Conservation (phyloP, 2,113 vertebrate genomes). For the Varanus komodoensis region DNA sequence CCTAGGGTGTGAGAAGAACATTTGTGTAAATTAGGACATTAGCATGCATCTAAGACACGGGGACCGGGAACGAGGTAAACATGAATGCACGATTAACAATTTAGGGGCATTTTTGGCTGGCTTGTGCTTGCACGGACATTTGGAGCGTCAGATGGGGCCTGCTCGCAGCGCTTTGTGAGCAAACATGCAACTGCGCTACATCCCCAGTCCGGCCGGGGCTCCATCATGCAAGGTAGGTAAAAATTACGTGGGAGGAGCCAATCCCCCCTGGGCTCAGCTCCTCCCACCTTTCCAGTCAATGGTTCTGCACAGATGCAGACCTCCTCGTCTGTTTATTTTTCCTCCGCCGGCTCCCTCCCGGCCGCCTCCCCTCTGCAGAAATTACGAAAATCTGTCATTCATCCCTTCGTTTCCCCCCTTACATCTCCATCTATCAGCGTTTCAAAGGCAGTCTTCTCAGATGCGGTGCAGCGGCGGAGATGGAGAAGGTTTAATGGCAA, state of each 20-base stretch:
- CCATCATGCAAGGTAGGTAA: neutral
- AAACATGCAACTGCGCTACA: too few relatives aligned
- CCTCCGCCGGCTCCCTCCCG: constrained; percentile 40
- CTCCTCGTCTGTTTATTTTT: constrained; percentile 58
- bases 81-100: too few relatives aligned
- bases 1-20: too few relatives aligned
- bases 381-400: constrained; percentile 78
- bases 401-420: constrained; percentile 67
- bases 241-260: neutral
- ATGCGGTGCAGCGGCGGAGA: constrained; percentile 76
- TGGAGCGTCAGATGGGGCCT: too few relatives aligned
- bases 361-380: constrained; percentile 65
- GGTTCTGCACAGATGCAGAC: constrained; percentile 79
- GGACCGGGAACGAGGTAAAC: too few relatives aligned
- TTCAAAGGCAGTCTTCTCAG: constrained; percentile 79
- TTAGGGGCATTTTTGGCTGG: too few relatives aligned
- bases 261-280: constrained; percentile 28
- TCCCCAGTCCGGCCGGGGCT: too few relatives aligned
- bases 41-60: too few relatives aligned
- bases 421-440: constrained; percentile 82
- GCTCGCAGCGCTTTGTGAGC: too few relatives aligned
- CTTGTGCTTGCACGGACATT: too few relatives aligned
- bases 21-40: too few relatives aligned
- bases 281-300: constrained; percentile 60
- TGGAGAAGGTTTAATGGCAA: constrained; percentile 79